Evolutionary conservation across 2,113 vertebrate species (phyloP), one percentile per base, ranked within the genome.

Genomic region (Narcine bancroftii): DNA sequence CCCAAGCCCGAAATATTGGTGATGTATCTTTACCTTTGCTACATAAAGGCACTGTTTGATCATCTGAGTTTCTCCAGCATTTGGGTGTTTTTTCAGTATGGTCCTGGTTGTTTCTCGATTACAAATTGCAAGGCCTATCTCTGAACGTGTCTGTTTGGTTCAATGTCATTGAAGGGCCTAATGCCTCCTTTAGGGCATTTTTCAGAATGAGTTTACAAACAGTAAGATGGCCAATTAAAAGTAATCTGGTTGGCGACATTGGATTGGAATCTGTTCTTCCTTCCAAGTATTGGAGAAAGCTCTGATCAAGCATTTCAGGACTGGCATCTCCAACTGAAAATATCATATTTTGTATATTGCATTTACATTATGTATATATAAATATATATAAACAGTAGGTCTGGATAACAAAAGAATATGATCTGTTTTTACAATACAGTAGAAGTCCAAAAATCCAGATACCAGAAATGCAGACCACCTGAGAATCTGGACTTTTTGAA

Each of bases 371-470:
- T 56, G 56, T 85, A 83, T 29, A 50, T 60, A 36, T 42, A 89
- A 39, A 66, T 89, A 47, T 91, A 69, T 69, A 91, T 47, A 9
- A 29, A 69, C 85, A 89, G 7, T 69, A 69, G 24, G 42, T 47
- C 26, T 91, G 36, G 63, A 91, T 91, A 91, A 71, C n/a, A 45
- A 24, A 29, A 69, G 36, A 69, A 33, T 91, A 29, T 29, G 17
- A 89, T 65, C n/a, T 17, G 42, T 91, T 69, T 65, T 91, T 33
- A 91, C 87, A 91, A 45, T 42, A 50, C n/a, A n/a, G n/a, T n/a
- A n/a, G n/a, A n/a, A n/a, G n/a, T n/a, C n/a, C n/a, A n/a, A n/a
- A n/a, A n/a, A n/a, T n/a, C n/a, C n/a, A n/a, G n/a, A n/a, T n/a
- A n/a, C n/a, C n/a, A n/a, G n/a, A n/a, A n/a, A n/a, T n/a, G n/a